A percentile compares a stretch with the other conserved stretches of the same genome.
Evolutionary conservation across 2,888 invertebrate species (phyloP).

Genomic region (Drosophila monieri): DNA sequence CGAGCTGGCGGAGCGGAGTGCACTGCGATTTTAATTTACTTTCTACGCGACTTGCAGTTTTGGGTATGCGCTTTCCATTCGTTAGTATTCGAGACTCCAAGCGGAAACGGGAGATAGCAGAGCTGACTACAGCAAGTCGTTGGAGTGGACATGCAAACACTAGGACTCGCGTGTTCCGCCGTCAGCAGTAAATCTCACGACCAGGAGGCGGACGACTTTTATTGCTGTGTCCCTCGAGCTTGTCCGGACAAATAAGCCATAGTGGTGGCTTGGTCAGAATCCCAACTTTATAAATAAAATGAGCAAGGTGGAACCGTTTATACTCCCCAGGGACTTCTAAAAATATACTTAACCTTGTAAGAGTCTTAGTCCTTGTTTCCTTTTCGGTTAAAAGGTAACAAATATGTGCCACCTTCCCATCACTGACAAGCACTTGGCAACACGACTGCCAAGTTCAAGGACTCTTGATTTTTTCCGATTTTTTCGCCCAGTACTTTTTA

Average conservation of each 20-base stretch:
- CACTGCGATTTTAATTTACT: constrained; percentile 38
- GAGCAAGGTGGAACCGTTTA: neutral
- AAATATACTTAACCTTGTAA: neutral
- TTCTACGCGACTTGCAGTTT: constrained; percentile 22
- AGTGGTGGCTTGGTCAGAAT: constrained; percentile 12
- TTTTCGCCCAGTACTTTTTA: neutral
- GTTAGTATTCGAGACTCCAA: neutral
- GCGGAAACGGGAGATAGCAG: constrained; percentile 16
- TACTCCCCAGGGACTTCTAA: neutral
- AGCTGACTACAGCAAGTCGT: constrained; percentile 22
- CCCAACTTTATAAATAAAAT: constrained; percentile 1
- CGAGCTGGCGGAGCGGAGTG: constrained; percentile 3
- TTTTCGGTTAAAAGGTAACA: neutral
- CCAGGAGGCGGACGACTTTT: constrained; percentile 29
- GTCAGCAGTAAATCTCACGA: constrained; percentile 36
- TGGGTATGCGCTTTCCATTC: neutral
- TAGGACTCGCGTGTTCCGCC: constrained; percentile 22
- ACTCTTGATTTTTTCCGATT: constrained; percentile 29
- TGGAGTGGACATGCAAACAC: constrained; percentile 40
- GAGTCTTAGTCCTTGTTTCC: neutral
- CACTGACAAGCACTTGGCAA: constrained; percentile 21
- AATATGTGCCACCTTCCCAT: neutral
- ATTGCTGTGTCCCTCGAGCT: constrained; percentile 24
- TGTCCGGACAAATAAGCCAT: constrained; percentile 4
- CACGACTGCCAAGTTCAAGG: constrained; percentile 42